These are phyloP conservation scores for Ptilorrhoa leucosticta DNA, from an alignment of 2,113 vertebrate species.

Conservation along the genomic window DNA sequence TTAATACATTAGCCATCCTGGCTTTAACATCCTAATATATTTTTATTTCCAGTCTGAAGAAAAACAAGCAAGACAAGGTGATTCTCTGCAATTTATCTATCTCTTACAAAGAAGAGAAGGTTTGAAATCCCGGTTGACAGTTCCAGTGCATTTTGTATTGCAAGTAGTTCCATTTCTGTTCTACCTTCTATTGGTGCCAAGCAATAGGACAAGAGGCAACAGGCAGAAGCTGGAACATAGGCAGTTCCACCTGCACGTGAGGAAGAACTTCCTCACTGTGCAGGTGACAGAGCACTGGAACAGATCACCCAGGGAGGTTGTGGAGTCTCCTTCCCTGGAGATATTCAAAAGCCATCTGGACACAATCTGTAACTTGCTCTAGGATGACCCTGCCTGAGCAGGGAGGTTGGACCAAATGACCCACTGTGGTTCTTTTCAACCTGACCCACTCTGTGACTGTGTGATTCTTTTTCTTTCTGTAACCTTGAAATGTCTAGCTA, in stretches of 20 bases:
- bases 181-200: not conserved
- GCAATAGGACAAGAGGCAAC: not conserved
- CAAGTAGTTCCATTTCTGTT: not conserved
- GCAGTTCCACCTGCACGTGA: not conserved
- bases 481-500: not conserved
- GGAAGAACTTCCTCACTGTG: not conserved
- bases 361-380: not conserved
- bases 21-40: not conserved
- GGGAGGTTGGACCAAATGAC: not conserved
- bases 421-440: not conserved
- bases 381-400: not conserved
- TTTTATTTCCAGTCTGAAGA: not conserved
- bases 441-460: not conserved
- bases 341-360: not conserved
- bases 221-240: not conserved
- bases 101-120: not conserved
- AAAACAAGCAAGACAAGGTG: not conserved
- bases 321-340: not conserved
- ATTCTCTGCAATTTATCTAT: not conserved
- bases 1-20: not conserved
- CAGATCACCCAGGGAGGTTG: not conserved
- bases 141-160: not conserved
- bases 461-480: not conserved
- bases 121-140: not conserved
- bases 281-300: not conserved